These are phyloP conservation scores for Casuarius casuarius DNA, from an alignment of 2,113 vertebrate species.

Conservation along the genomic window DNA sequence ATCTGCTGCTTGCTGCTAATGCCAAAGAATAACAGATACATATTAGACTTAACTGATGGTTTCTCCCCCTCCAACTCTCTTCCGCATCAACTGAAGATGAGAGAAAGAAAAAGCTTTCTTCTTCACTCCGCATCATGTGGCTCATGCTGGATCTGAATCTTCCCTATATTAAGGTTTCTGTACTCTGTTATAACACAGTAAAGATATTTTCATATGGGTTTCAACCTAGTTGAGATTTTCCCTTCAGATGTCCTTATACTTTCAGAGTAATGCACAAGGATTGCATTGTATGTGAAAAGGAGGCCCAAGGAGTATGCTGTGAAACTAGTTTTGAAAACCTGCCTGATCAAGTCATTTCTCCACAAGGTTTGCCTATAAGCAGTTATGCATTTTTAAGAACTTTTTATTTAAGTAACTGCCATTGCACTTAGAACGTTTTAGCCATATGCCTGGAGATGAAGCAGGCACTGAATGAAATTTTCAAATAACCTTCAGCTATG, in stretches of 20 bases:
- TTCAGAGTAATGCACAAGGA: not conserved
- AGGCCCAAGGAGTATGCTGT: not conserved
- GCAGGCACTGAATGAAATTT: not conserved
- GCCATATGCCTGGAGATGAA: not conserved
- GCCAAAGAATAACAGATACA: not conserved
- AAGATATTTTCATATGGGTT: not conserved
- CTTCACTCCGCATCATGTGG: not conserved
- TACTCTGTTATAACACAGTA: not conserved
- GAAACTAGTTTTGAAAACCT: not conserved
- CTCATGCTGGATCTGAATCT: not conserved
- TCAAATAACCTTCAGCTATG: not conserved
- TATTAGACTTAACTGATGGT: not conserved
- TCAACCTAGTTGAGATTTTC: not conserved
- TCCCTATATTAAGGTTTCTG: not conserved
- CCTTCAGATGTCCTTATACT: not conserved
- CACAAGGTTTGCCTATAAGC: rapidly evolving
- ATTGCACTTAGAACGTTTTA: not conserved
- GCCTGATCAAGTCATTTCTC: not conserved
- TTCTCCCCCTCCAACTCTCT: not conserved
- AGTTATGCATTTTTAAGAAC: not conserved
- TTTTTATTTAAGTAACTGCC: not conserved
- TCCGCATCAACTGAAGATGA: not conserved
- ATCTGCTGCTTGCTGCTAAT: not conserved
- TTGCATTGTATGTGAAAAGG: not conserved
- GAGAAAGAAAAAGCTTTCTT: not conserved